phyloP scores from a whole-genome alignment of 2,888 invertebrate species.

The Anoncus sp. region DNA sequence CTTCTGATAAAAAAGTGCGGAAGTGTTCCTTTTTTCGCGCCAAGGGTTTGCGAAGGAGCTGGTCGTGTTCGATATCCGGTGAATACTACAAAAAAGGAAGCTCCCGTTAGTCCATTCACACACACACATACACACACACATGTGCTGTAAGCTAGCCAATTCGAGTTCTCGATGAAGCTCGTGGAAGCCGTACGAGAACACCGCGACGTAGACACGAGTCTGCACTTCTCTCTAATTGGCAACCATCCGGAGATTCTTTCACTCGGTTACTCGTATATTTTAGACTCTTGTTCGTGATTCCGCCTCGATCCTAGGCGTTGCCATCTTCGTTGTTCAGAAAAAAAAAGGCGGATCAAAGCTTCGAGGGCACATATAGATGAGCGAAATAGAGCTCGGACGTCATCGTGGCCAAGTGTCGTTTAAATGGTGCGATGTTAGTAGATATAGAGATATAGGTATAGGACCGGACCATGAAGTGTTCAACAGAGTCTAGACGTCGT shows the following conservation, averaged over 20 bases:
- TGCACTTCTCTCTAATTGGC: conserved; percentile 75
- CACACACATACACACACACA: conserved; percentile 18
- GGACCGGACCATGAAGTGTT: conserved; percentile 38
- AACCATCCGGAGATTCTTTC: conserved; percentile 68
- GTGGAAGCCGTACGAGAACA: conserved; percentile 65
- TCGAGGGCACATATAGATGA: conserved; percentile 32
- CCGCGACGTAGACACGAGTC: conserved; percentile 68
- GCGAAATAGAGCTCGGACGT: conserved; percentile 29
- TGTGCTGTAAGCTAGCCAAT: conserved; percentile 51
- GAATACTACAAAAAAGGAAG: conserved; percentile 33
- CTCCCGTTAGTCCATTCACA: conserved; percentile 5
- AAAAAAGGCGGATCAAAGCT: conserved; percentile 37
- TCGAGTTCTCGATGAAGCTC: conserved; percentile 51
- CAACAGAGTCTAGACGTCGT: conserved; percentile 56
- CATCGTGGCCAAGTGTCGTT: conserved; percentile 47
- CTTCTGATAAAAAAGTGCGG: conserved; percentile 48
- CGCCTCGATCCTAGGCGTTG: conserved; percentile 41
- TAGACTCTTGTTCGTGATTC: conserved; percentile 31
- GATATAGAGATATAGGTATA: conserved; percentile 31
- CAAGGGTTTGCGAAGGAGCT: conserved; percentile 50
- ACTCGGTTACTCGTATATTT: conserved; percentile 53
- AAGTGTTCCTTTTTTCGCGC: conserved; percentile 54
- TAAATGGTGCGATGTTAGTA: conserved; percentile 40
- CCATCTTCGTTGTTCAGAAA: conserved; percentile 23
- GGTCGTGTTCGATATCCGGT: conserved; percentile 59